Percentiles rank a stretch among this genome's conserved stretches.
Conservation (phyloP, 2,888 invertebrate genomes). For the Drosophila aldrichi region DNA sequence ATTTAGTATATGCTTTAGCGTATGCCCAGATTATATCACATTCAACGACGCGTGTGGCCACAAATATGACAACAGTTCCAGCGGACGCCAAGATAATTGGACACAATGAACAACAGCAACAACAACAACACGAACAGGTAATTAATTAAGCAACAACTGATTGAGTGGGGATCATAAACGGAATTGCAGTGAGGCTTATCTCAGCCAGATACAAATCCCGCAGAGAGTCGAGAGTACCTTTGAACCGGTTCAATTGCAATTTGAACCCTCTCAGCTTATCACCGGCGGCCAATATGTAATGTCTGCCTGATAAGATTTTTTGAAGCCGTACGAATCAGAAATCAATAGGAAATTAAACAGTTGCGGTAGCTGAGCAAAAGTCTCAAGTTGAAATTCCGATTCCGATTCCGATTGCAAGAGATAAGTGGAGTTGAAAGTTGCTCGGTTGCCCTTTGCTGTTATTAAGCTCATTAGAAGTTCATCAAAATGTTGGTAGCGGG, state of each 20-base stretch:
- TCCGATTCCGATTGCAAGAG: slow-evolving; percentile 11
- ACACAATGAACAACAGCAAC: slow-evolving; percentile 11
- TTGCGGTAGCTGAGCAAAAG: neutral
- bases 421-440: slow-evolving; percentile 39
- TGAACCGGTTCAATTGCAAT: slow-evolving; percentile 49
- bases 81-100: slow-evolving; percentile 22
- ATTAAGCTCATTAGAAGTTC: slow-evolving; percentile 75
- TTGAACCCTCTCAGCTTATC: slow-evolving; percentile 43
- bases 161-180: slow-evolving; percentile 25
- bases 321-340: slow-evolving; percentile 47
- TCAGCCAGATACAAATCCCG: slow-evolving; percentile 6
- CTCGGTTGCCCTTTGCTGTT: slow-evolving; percentile 47
- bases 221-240: slow-evolving; percentile 29
- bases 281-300: slow-evolving; percentile 16
- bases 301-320: slow-evolving; percentile 59
- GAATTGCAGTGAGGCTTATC: slow-evolving; percentile 21
- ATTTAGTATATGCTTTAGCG: slow-evolving; percentile 16
- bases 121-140: slow-evolving; percentile 54
- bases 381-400: slow-evolving; percentile 8
- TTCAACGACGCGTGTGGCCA: slow-evolving; percentile 14
- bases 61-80: slow-evolving; percentile 44
- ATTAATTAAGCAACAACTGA: slow-evolving; percentile 37
- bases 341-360: slow-evolving; percentile 22
- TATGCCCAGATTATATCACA: slow-evolving; percentile 17
- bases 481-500: slow-evolving; percentile 46